These are phyloP conservation scores for Fabriciana adippe DNA, from an alignment of 2,888 invertebrate genomes.

Conservation along the genomic window DNA sequence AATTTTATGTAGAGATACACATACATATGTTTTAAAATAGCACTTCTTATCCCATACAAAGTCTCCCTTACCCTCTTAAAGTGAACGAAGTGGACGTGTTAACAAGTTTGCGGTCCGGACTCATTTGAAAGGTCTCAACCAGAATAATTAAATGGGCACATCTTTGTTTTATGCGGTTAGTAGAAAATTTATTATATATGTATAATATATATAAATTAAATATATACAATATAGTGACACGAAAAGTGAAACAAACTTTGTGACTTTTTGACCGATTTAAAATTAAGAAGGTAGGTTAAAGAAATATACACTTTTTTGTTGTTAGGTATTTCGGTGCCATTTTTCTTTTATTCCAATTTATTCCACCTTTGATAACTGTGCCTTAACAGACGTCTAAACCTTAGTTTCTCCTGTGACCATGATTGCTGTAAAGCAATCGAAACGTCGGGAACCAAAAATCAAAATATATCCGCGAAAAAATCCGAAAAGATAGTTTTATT, in stretches of 20 bases:
- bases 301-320: no score
- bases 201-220: not conserved
- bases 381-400: no score
- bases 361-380: no score
- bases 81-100: conserved; percentile 14
- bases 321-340: no score
- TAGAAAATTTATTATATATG: not conserved
- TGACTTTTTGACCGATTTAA: not conserved
- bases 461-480: no score
- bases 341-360: no score
- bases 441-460: no score
- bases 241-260: not conserved
- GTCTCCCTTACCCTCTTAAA: not conserved
- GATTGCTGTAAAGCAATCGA: no score
- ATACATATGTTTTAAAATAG: not conserved
- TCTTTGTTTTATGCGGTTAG: conserved; percentile 15
- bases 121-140: conserved; percentile 19
- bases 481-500: no score
- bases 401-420: no score
- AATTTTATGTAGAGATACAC: no score
- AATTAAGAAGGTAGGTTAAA: no score
- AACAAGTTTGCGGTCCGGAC: conserved; percentile 27
- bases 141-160: conserved; percentile 24
- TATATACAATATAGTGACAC: not conserved
- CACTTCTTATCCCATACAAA: not conserved